phyloP scores from a whole-genome alignment of 2,797 vertebrate species.

The Meda fulgida region DNA sequence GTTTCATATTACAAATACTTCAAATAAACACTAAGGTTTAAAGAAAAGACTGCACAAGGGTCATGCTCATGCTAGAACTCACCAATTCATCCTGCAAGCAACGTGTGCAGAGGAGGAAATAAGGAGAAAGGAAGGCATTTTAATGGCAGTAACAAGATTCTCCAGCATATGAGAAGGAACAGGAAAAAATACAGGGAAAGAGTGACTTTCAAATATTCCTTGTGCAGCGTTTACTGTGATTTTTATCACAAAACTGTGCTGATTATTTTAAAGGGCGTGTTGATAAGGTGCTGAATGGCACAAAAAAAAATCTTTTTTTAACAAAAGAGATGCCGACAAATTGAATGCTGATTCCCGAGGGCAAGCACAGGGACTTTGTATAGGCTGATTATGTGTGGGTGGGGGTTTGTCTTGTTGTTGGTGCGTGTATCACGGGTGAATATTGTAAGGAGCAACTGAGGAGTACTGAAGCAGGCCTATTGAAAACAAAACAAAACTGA shows the following conservation, averaged over 20 bases:
- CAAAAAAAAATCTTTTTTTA: not conserved
- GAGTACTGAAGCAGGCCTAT: not conserved
- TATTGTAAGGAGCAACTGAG: not conserved
- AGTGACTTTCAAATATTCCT: not conserved
- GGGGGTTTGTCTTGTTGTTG: not conserved
- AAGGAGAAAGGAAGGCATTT: constrained; percentile 59
- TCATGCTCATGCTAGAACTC: constrained; percentile 58
- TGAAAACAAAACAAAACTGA: not conserved
- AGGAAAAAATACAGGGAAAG: not conserved
- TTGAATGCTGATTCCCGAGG: not conserved
- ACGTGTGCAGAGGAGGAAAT: constrained; percentile 66
- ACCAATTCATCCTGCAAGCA: constrained; percentile 78
- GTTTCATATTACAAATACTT: not conserved
- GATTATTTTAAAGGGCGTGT: not conserved
- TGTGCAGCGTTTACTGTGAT: not conserved
- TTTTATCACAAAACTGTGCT: not conserved
- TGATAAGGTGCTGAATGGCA: not conserved
- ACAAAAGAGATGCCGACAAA: not conserved
- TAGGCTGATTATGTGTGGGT: not conserved
- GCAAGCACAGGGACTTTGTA: not conserved
- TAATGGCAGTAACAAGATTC: constrained; percentile 15
- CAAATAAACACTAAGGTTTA: not conserved
- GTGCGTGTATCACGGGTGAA: not conserved
- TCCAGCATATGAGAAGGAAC: not conserved
- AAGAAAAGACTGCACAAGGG: not conserved